Conservation (phyloP, 2,888 invertebrate genomes). For the Drosophila prostipennis region DNA sequence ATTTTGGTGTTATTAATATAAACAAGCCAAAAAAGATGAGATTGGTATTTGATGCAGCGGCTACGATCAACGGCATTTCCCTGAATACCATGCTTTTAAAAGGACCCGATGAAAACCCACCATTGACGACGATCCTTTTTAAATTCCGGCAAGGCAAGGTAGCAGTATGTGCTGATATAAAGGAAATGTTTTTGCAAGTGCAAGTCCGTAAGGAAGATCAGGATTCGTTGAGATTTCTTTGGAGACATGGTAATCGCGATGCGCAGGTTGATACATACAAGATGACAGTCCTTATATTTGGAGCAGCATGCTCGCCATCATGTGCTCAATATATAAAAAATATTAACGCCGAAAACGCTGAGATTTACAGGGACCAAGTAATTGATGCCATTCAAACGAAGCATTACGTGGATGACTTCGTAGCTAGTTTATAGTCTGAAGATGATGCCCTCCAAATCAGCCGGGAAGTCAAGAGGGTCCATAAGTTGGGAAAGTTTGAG, state of each 20-base stretch:
- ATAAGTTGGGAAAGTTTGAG: too few relatives aligned
- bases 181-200: neutral
- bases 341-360: too few relatives aligned
- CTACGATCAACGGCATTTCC: conserved; percentile 2
- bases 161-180: conserved; percentile 1
- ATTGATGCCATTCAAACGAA: too few relatives aligned
- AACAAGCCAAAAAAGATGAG: conserved; percentile 1
- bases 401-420: too few relatives aligned
- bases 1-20: neutral
- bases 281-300: neutral
- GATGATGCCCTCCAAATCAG: too few relatives aligned
- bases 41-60: neutral
- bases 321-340: too few relatives aligned
- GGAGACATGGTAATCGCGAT: neutral
- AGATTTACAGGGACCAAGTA: too few relatives aligned
- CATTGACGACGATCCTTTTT: too few relatives aligned
- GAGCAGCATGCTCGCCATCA: too few relatives aligned
- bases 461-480: too few relatives aligned
- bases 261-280: conserved; percentile 1
- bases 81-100: neutral
- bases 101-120: neutral
- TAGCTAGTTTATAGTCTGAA: too few relatives aligned
- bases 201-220: neutral
- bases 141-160: neutral
- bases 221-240: neutral